Evolutionary conservation across 1,140 invertebrate species (phyloP).

Genomic region (Akabosia matsudoensis): DNA sequence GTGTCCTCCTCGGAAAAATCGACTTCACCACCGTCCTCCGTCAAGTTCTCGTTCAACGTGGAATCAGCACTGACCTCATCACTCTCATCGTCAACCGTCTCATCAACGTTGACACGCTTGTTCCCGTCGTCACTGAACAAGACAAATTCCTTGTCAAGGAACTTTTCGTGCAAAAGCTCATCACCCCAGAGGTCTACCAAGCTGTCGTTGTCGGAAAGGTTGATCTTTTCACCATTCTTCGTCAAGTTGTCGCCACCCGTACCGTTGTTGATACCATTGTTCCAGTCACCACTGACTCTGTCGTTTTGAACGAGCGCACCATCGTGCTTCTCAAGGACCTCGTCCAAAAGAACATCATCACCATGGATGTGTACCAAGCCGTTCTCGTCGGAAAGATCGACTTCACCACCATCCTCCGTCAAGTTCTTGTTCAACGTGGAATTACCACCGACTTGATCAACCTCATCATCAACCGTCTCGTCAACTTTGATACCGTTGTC

Average conservation of each 20-base stretch:
- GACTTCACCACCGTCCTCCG: neutral
- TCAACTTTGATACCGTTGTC: neutral
- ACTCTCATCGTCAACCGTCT: neutral
- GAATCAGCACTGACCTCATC: neutral
- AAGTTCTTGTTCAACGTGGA: neutral
- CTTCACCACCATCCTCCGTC: slow-evolving; percentile 3
- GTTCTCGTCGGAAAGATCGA: neutral
- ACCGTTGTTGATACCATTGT: neutral
- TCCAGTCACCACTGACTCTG: neutral
- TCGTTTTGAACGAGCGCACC: neutral
- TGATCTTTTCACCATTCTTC: neutral
- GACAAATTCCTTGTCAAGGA: neutral
- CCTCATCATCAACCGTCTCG: slow-evolving; percentile 6
- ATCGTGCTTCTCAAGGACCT: neutral
- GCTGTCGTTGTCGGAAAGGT: neutral
- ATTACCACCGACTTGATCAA: neutral
- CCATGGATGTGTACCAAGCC: slow-evolving; percentile 3
- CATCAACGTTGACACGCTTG: neutral
- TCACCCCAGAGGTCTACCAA: slow-evolving; percentile 21
- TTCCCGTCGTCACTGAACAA: neutral
- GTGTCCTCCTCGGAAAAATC: neutral
- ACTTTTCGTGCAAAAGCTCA: neutral
- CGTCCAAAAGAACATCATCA: neutral
- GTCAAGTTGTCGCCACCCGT: neutral
- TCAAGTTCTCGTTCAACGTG: neutral